A percentile compares a stretch with the other conserved stretches of the same genome.
Evolutionary conservation across 2,113 vertebrate genomes (phyloP).

Genomic region (Erpornis zantholeuca): DNA sequence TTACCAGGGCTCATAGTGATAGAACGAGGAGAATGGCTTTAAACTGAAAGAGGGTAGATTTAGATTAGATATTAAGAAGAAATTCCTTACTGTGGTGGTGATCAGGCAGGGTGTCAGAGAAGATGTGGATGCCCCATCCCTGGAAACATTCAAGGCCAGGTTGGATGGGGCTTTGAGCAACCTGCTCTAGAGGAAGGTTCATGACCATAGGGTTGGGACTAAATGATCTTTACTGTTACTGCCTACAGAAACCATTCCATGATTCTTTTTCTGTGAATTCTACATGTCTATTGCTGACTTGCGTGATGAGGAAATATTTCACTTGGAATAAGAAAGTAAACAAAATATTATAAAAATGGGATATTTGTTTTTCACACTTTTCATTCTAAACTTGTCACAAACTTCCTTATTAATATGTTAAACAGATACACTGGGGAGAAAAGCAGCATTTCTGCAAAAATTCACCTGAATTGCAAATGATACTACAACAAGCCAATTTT

Average conservation of each 20-base stretch:
- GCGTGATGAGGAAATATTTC: background rate
- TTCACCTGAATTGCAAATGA: slow-evolving; percentile 10
- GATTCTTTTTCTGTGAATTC: background rate
- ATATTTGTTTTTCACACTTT: background rate
- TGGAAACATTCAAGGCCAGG: background rate
- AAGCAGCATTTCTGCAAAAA: background rate
- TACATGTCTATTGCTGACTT: background rate
- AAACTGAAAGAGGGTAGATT: background rate
- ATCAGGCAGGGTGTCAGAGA: background rate
- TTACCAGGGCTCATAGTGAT: background rate
- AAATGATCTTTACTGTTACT: background rate
- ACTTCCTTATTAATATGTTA: background rate
- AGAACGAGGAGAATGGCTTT: background rate
- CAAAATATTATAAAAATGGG: background rate
- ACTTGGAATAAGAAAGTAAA: background rate
- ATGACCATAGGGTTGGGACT: accelerated
- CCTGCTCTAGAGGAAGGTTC: background rate
- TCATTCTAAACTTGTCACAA: slow-evolving; percentile 5
- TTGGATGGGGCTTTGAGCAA: background rate
- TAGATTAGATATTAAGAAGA: background rate
- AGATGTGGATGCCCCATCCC: background rate
- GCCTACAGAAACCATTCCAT: background rate
- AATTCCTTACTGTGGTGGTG: background rate
- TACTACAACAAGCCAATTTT: background rate
- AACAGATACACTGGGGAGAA: background rate